Conservation (phyloP, 2,113 vertebrate species). For the Engystomops pustulosus region DNA sequence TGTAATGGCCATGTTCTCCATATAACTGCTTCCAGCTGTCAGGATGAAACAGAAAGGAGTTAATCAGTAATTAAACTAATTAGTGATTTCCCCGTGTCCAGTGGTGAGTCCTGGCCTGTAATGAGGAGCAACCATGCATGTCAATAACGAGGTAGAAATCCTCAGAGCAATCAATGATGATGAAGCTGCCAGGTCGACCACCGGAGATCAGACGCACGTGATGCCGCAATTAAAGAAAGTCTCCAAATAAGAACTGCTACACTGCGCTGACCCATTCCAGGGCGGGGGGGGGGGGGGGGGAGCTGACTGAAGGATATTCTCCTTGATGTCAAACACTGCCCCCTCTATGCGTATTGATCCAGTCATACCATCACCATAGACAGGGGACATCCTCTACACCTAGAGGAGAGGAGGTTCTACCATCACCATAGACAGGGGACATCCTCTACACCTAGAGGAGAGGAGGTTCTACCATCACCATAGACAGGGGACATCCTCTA, state of each 20-base stretch:
- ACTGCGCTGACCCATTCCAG: background rate
- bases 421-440: too few species aligned
- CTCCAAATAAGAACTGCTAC: background rate
- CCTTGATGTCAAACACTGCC: too few species aligned
- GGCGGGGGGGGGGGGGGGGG: background rate
- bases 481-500: too few species aligned
- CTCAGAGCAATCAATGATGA: background rate
- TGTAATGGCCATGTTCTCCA: constrained; percentile 57
- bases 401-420: too few species aligned
- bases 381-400: too few species aligned
- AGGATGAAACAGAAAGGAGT: background rate
- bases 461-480: too few species aligned
- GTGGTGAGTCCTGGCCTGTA: background rate
- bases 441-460: too few species aligned
- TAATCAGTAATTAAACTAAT: constrained; percentile 15
- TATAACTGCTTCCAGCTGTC: constrained; percentile 54
- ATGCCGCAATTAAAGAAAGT: background rate
- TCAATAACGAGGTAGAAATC: background rate
- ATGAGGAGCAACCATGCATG: background rate
- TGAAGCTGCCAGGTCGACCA: background rate
- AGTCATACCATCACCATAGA: too few species aligned
- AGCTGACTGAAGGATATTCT: too few species aligned
- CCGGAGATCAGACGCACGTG: background rate
- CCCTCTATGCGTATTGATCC: too few species aligned
- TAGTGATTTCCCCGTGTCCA: constrained; percentile 16